Evolutionary conservation across 2,888 invertebrate species (phyloP).

Genomic region (Imbricaverruca yamaguchii): DNA sequence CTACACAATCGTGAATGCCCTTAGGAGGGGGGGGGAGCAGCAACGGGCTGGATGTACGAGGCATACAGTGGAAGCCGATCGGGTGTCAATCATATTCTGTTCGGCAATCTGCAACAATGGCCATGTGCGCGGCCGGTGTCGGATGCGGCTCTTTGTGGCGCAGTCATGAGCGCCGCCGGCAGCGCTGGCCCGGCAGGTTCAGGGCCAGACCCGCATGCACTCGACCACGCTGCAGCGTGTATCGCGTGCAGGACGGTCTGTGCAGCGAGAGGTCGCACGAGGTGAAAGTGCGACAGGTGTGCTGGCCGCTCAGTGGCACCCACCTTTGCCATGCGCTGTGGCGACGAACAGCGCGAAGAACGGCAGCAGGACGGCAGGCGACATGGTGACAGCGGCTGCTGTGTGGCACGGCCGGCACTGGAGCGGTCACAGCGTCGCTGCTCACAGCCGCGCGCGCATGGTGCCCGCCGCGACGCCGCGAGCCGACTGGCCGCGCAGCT

Average conservation of each 20-base stretch:
- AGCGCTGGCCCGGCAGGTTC: not conserved
- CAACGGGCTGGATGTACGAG: too few species aligned
- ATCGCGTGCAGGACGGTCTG: not conserved
- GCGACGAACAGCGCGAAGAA: not conserved
- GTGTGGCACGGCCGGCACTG: too few species aligned
- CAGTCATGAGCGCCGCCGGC: not conserved
- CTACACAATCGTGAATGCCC: too few species aligned
- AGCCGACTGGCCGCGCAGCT: not conserved
- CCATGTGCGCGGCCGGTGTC: too few species aligned
- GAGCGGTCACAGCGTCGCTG: not conserved
- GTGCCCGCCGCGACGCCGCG: not conserved
- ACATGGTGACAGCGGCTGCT: not conserved
- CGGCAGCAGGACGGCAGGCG: not conserved
- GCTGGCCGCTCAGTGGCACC: not conserved
- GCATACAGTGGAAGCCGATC: too few species aligned
- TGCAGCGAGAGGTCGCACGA: not conserved
- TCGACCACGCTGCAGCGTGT: not conserved
- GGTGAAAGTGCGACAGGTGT: conserved; percentile 5
- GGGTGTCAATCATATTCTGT: too few species aligned
- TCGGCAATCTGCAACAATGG: too few species aligned
- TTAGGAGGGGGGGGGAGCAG: too few species aligned
- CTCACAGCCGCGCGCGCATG: not conserved
- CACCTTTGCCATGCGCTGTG: not conserved
- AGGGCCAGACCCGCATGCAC: not conserved
- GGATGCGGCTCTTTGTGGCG: not conserved